Base-by-base conservation (phyloP, 2,113 vertebrate species). In the Phylloscopus trochiloides region DNA sequence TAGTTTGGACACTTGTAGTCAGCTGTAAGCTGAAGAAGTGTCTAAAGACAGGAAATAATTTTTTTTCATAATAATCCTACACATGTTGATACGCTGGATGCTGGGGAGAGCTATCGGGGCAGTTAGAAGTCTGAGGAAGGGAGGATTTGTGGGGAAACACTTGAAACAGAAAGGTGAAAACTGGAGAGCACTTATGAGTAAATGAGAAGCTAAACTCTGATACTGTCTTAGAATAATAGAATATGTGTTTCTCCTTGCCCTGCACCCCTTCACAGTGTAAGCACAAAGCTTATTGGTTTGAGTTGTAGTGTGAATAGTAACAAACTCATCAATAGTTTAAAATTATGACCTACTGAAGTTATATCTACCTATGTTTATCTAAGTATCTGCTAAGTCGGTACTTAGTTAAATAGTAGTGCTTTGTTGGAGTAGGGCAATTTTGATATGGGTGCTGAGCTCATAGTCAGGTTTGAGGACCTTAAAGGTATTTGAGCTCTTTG, bases 161-260 rank as follows among this genome's bases (percentile, higher is more conserved):
- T 32, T 29, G 26, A 48, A 71, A 58, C 17, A 6, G 25, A n/a
- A 72, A 43, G 6, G 31, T 54, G 14, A 34, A 57, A 45, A 62
- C 3, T 63, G 13, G 5, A 36, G 43, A 80, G 40, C 26, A 36
- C 14, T 34, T 58, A 3, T 1, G 8, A 38, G 8, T 45, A 47
- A 58, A 58, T 31, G 47, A 34, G 58, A 83, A 73, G 28, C 21
- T 55, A 21, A n/a, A 45, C 9, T 81, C 14, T 62, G 29, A 19
- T 54, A 17, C 0, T 0, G 15, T 38, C 7, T 82, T 59, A 61
- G 16, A 16, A 81, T 67, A 84, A 16, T 4, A 57, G 13, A 54
- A 14, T 9, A 1, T 17, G 5, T 48, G 10, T 62, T 55, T 51
- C 6, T 50, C 0, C 10, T 3, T 58, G 28, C 9, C 4, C 26